Percentiles rank a stretch among this genome's conserved stretches.
Evolutionary conservation across 2,888 invertebrate species (phyloP).

Genomic region (Aphodius sticticus): DNA sequence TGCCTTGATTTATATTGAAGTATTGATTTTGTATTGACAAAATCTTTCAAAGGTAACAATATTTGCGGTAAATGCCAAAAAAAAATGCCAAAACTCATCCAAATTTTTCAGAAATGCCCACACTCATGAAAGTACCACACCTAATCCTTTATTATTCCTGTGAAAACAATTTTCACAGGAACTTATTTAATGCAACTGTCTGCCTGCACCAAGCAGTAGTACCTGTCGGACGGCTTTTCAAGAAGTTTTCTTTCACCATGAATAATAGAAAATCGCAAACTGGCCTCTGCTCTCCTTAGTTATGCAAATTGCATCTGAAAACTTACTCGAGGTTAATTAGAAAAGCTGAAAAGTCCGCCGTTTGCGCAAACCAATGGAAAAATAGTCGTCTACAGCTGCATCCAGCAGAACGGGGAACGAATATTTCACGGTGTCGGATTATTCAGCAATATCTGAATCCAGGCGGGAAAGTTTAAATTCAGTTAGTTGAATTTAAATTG

Average conservation of each 20-base stretch:
- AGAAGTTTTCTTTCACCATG: slow-evolving; percentile 6
- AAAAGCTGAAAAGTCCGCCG: slow-evolving; percentile 13
- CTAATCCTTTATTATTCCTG: not conserved
- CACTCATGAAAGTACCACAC: not conserved
- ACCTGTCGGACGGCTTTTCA: not conserved
- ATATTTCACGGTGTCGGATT: slow-evolving; percentile 23
- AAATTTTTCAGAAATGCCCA: no score
- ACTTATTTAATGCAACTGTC: not conserved
- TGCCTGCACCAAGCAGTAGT: not conserved
- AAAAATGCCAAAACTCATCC: no score
- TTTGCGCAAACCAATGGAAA: not conserved
- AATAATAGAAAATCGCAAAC: slow-evolving; percentile 16
- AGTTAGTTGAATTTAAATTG: slow-evolving; percentile 22
- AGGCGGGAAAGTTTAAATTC: slow-evolving; percentile 25
- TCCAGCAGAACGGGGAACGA: slow-evolving; percentile 8
- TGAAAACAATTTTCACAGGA: no score
- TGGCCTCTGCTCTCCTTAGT: slow-evolving; percentile 7
- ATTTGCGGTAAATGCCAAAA: no score
- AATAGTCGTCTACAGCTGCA: not conserved
- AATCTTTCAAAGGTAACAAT: no score
- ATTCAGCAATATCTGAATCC: slow-evolving; percentile 19
- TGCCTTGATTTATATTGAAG: no score
- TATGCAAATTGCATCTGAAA: slow-evolving; percentile 21
- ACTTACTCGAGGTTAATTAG: slow-evolving; percentile 20
- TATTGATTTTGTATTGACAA: no score